phyloP scores from a whole-genome alignment of 2,888 invertebrate genomes.

The Eupithecia abbreviata region DNA sequence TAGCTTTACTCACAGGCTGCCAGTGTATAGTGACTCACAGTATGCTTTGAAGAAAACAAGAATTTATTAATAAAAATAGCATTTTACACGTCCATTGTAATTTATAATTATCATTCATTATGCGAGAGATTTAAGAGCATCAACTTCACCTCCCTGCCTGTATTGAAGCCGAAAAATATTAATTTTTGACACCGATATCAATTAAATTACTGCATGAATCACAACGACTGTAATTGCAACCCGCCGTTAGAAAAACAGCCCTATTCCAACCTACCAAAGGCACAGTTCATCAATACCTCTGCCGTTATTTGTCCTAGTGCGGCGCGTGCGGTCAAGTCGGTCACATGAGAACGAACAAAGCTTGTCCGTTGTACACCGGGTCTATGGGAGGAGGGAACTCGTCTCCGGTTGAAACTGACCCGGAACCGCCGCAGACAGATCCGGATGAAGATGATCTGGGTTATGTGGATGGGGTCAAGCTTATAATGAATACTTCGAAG shows the following conservation, averaged over 20 bases:
- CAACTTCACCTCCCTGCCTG: background rate
- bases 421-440: conserved; percentile 90
- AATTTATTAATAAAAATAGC: no score
- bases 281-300: conserved; percentile 30
- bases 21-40: no score
- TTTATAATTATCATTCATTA: no score
- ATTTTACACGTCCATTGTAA: no score
- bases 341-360: conserved; percentile 96
- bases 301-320: conserved; percentile 84
- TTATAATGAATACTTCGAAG: conserved; percentile 92
- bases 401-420: conserved; percentile 86
- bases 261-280: background rate
- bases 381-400: conserved; percentile 87
- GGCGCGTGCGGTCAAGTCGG: conserved; percentile 97
- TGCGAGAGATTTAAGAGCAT: no score
- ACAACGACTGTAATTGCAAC: conserved; percentile 6
- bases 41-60: no score
- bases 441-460: conserved; percentile 93
- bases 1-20: no score
- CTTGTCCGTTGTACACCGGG: conserved; percentile 96
- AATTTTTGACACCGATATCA: background rate
- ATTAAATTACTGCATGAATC: background rate
- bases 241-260: background rate
- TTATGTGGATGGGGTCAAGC: conserved; percentile 97
- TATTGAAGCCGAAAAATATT: background rate